Conservation (phyloP, 2,888 invertebrate genomes). For the Ypsolopha sequella region DNA sequence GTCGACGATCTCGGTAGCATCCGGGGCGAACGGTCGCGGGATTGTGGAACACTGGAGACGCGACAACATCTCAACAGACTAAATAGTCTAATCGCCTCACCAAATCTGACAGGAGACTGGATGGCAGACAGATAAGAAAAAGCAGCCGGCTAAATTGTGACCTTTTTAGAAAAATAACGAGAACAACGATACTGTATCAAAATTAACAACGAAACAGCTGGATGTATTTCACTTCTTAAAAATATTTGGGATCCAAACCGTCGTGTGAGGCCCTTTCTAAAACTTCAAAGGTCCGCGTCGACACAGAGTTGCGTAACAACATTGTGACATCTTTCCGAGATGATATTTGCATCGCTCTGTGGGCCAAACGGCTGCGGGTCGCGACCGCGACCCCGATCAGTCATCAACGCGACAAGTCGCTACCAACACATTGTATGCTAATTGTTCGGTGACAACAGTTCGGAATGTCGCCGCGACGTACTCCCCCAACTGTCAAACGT, state of each 20-base stretch:
- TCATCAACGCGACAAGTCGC: constrained; percentile 27
- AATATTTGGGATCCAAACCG: neutral
- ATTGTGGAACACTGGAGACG: neutral
- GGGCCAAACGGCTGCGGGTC: constrained; percentile 20
- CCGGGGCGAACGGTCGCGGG: constrained; percentile 1
- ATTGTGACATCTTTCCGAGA: constrained; percentile 20
- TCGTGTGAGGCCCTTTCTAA: neutral
- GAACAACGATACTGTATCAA: no score
- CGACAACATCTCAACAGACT: neutral
- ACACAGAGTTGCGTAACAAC: neutral
- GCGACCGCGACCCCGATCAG: constrained; percentile 29
- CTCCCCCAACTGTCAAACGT: constrained; percentile 17
- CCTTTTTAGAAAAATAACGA: no score
- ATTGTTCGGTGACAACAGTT: constrained; percentile 32
- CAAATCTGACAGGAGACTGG: no score
- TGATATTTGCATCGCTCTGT: constrained; percentile 14
- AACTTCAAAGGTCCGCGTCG: neutral
- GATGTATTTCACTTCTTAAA: no score
- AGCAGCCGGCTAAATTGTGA: no score
- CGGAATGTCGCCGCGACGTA: constrained; percentile 30
- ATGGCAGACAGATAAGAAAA: no score
- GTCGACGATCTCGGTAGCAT: constrained; percentile 61
- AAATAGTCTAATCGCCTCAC: neutral
- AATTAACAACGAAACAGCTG: no score
- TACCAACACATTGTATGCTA: constrained; percentile 65